phyloP scores from a whole-genome alignment of 2,888 invertebrate species.

The Drosophila emarginata region DNA sequence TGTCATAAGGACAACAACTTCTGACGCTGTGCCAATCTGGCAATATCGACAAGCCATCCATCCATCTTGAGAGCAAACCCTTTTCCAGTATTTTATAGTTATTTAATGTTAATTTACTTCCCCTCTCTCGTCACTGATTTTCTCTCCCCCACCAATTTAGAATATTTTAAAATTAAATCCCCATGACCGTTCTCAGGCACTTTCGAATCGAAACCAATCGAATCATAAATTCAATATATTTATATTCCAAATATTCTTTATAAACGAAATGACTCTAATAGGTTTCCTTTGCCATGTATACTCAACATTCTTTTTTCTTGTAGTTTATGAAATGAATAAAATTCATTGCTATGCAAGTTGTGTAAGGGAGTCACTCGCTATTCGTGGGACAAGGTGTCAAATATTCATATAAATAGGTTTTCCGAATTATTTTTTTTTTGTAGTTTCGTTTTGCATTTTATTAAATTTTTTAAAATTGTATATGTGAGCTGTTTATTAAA shows the following conservation, averaged over 20 bases:
- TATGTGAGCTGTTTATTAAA: constrained; percentile 28
- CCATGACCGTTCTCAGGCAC: constrained; percentile 19
- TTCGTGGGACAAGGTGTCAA: constrained; percentile 48
- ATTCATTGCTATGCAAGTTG: constrained; percentile 48
- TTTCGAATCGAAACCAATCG: constrained; percentile 20
- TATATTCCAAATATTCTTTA: constrained; percentile 41
- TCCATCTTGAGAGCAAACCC: constrained; percentile 38
- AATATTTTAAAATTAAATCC: neutral
- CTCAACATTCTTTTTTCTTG: constrained; percentile 18
- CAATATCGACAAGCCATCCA: constrained; percentile 20
- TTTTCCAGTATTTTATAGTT: constrained; percentile 68
- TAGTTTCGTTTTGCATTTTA: constrained; percentile 20
- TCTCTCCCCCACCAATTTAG: neutral
- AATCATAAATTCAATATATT: constrained; percentile 32
- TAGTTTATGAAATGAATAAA: constrained; percentile 9
- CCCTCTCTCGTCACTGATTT: neutral
- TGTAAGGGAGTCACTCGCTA: neutral
- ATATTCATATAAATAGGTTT: constrained; percentile 49
- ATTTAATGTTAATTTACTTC: constrained; percentile 68
- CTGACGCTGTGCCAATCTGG: constrained; percentile 14
- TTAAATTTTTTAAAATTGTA: constrained; percentile 13
- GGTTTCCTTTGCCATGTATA: neutral
- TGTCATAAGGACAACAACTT: constrained; percentile 68
- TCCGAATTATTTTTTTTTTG: constrained; percentile 9
- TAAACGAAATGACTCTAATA: constrained; percentile 2